Conservation (phyloP, 2,888 invertebrate genomes). For the Nasonovia ribisnigri region DNA sequence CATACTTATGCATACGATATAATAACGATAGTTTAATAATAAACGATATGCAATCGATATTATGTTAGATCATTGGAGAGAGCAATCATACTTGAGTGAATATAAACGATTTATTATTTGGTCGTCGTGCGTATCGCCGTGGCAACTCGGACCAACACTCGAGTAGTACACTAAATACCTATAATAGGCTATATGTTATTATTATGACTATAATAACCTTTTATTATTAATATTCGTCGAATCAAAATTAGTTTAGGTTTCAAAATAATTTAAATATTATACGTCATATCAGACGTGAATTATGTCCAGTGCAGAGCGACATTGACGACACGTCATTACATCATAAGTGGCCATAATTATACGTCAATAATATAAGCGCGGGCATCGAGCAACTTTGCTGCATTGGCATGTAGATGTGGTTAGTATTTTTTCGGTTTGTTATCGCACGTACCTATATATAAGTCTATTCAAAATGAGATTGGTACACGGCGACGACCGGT, state of each 20-base stretch:
- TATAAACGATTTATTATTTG: neutral
- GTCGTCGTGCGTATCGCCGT: neutral
- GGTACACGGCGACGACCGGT: too few relatives aligned
- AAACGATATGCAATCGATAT: neutral
- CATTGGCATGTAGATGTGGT: neutral
- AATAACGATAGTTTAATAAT: neutral
- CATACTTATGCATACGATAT: neutral
- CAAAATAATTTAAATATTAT: neutral
- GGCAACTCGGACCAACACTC: neutral
- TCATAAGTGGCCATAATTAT: too few relatives aligned
- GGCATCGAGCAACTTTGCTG: neutral
- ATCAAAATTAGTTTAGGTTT: neutral
- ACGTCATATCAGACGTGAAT: too few relatives aligned
- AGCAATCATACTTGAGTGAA: neutral
- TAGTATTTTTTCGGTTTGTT: neutral
- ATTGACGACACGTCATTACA: neutral
- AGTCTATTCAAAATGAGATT: too few relatives aligned
- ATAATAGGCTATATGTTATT: too few relatives aligned
- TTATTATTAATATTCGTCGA: too few relatives aligned
- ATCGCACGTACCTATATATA: neutral
- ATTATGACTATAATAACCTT: too few relatives aligned
- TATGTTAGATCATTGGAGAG: neutral
- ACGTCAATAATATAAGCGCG: neutral
- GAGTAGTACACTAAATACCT: too few relatives aligned
- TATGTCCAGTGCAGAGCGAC: neutral